These are phyloP conservation scores for Otus scops DNA, from an alignment of 2,797 vertebrate species.

Conservation along the genomic window DNA sequence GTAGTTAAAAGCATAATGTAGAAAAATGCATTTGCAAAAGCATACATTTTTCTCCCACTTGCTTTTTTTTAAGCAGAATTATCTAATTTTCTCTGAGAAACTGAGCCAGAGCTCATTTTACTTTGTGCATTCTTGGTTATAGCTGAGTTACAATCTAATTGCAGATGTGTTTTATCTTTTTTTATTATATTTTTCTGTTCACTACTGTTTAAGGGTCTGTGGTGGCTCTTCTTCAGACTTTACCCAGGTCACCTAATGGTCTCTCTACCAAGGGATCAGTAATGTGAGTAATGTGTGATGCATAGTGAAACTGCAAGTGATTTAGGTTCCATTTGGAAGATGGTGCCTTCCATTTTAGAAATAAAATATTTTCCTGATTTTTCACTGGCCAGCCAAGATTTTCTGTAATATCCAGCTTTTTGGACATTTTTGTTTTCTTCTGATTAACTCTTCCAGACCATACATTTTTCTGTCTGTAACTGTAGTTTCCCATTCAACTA, in stretches of 20 bases:
- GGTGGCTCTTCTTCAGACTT: not conserved
- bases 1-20: constrained; percentile 6
- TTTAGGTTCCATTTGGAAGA: not conserved
- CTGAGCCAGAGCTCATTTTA: not conserved
- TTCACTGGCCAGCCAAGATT: not conserved
- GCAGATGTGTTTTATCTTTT: not conserved
- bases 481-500: not conserved
- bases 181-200: not conserved
- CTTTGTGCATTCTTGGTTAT: not conserved
- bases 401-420: not conserved
- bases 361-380: not conserved
- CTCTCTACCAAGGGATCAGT: not conserved
- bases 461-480: not conserved
- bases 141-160: not conserved
- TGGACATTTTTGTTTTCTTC: not conserved
- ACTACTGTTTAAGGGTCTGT: not conserved
- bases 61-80: not conserved
- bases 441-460: not conserved
- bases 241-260: not conserved
- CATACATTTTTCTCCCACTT: not conserved
- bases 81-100: not conserved
- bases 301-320: not conserved
- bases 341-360: not conserved
- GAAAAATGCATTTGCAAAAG: not conserved
- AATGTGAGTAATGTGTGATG: not conserved